A percentile compares a stretch with the other conserved stretches of the same genome.
These are phyloP conservation scores for Oscheius sp. DNA, from an alignment of 1,140 invertebrate genomes.

Conservation along the genomic window DNA sequence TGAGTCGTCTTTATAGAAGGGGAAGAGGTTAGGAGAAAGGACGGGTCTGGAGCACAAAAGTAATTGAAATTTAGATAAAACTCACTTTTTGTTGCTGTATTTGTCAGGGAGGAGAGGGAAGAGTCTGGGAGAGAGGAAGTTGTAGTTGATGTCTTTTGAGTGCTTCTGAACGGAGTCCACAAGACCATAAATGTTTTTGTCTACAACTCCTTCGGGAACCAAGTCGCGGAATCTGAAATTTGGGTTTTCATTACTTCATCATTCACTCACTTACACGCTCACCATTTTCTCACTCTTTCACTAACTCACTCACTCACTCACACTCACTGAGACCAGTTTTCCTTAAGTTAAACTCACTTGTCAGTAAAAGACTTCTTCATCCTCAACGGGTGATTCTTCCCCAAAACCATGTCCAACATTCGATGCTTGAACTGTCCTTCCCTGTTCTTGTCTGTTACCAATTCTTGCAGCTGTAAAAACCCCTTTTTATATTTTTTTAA, in stretches of 20 bases:
- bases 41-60: constrained; percentile 14
- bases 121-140: constrained; percentile 30
- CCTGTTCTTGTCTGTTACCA: constrained; percentile 17
- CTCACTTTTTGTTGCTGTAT: constrained; percentile 21
- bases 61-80: background rate
- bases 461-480: constrained; percentile 22
- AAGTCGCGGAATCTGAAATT: constrained; percentile 1
- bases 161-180: constrained; percentile 27
- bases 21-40: constrained; percentile 36
- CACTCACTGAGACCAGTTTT: background rate
- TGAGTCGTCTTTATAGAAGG: constrained; percentile 37
- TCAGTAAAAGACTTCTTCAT: constrained; percentile 24
- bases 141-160: constrained; percentile 22
- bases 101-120: constrained; percentile 27
- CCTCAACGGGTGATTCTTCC: constrained; percentile 31
- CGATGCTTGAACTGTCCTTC: constrained; percentile 31
- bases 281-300: no score
- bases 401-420: constrained; percentile 39
- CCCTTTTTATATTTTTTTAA: background rate
- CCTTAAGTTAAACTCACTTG: background rate
- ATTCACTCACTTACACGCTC: no score
- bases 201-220: constrained; percentile 19
- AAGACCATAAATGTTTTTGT: constrained; percentile 23
- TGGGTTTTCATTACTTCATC: no score
- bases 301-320: no score